Percentiles rank a stretch among this genome's conserved stretches.
These are phyloP conservation scores for Acanthisitta chloris DNA, from an alignment of 2,113 vertebrate genomes.

Conservation along the genomic window DNA sequence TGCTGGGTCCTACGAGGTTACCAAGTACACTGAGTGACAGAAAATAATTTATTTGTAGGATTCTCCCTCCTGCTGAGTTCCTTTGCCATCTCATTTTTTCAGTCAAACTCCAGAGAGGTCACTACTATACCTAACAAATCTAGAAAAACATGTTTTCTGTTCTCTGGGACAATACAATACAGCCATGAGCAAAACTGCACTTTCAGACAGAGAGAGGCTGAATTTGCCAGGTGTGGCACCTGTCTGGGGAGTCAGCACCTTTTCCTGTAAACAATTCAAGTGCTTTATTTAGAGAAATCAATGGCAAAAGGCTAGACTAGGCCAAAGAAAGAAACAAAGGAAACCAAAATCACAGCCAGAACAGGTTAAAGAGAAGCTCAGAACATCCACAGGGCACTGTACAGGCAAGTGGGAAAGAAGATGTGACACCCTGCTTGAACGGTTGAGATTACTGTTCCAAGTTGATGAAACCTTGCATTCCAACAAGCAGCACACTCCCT, in stretches of 20 bases:
- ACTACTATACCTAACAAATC: not conserved
- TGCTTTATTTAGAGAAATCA: not conserved
- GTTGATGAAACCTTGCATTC: not conserved
- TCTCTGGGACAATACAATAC: not conserved
- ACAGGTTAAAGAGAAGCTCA: not conserved
- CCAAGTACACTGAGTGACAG: fast-evolving
- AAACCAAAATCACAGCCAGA: not conserved
- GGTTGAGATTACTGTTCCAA: not conserved
- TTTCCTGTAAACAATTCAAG: not conserved
- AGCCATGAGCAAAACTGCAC: not conserved
- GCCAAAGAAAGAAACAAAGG: not conserved
- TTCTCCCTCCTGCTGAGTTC: not conserved
- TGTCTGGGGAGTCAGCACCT: not conserved
- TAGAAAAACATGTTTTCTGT: not conserved
- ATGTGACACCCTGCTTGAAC: not conserved
- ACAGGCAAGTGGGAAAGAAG: not conserved
- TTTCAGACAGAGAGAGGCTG: not conserved
- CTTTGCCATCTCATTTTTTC: not conserved
- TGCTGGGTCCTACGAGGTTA: not conserved
- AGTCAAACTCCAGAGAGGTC: not conserved
- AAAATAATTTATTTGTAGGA: not conserved
- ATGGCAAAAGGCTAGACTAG: not conserved
- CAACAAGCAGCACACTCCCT: fast-evolving
- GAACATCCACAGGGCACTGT: not conserved
- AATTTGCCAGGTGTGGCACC: not conserved